Evolutionary conservation across 1,140 invertebrate species (phyloP).

Genomic region (Drosophila ohnishii): DNA sequence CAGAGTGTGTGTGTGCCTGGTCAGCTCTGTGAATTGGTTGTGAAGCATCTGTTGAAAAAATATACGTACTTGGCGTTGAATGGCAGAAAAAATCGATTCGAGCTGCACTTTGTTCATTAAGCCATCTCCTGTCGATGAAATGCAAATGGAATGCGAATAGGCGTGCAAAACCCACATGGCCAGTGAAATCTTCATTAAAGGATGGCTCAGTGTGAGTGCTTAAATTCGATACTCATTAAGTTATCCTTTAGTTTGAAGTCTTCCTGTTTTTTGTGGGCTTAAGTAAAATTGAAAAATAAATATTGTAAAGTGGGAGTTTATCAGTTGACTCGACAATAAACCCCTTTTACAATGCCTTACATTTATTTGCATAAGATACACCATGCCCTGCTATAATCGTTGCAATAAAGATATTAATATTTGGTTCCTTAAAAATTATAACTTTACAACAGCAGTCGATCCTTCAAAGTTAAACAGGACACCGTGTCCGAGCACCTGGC

Average conservation of each 20-base stretch:
- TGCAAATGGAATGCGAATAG: conserved; percentile 17
- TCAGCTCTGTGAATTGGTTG: conserved; percentile 22
- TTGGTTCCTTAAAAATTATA: not conserved
- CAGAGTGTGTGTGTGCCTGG: not conserved
- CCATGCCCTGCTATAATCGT: not conserved
- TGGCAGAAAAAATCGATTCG: conserved; percentile 24
- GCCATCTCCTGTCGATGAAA: conserved; percentile 26
- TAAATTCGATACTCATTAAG: not conserved
- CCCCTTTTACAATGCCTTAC: not conserved
- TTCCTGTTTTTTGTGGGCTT: not conserved
- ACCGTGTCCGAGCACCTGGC: conserved; percentile 40
- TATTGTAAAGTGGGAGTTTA: not conserved
- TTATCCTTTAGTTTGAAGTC: not conserved
- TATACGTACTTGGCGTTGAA: conserved; percentile 13
- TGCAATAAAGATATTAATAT: conserved; percentile 1
- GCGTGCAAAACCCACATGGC: not conserved
- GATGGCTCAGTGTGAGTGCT: not conserved
- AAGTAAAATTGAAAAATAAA: not conserved
- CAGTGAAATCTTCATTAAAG: conserved; percentile 3
- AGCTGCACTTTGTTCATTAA: conserved; percentile 28
- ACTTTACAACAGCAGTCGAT: conserved; percentile 11
- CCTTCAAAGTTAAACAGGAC: conserved; percentile 8
- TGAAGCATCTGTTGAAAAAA: conserved; percentile 30
- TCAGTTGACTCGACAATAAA: not conserved
- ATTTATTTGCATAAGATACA: conserved; percentile 9